Conservation (phyloP, 2,888 invertebrate species). For the Meandrusa payeni region DNA sequence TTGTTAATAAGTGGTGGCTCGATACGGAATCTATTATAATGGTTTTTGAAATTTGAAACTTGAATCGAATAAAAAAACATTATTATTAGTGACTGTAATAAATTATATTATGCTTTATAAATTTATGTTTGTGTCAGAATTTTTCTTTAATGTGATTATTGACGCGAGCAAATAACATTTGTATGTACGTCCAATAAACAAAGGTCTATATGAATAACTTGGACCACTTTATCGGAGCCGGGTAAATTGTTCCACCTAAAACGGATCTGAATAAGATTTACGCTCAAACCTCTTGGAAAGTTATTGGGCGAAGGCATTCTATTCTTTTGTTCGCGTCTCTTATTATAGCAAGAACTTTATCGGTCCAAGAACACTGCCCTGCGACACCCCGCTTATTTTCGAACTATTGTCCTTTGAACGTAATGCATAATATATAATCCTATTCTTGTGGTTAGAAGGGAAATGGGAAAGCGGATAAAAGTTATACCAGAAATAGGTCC, state of each 20-base stretch:
- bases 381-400: constrained; percentile 26
- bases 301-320: constrained; percentile 26
- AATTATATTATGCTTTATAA: no score
- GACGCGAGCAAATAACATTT: constrained; percentile 15
- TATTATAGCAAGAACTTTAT: constrained; percentile 37
- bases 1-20: no score
- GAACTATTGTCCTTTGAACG: constrained; percentile 24
- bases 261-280: constrained; percentile 28
- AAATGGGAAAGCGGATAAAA: constrained; percentile 11
- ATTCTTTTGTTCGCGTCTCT: constrained; percentile 35
- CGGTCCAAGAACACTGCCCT: constrained; percentile 33
- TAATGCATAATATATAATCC: constrained; percentile 21
- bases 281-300: constrained; percentile 26
- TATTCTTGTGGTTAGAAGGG: constrained; percentile 11
- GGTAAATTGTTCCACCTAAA: constrained; percentile 29
- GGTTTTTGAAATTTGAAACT: no score
- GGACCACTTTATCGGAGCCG: constrained; percentile 25
- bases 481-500: not conserved
- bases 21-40: no score
- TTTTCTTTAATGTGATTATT: constrained; percentile 1
- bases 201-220: constrained; percentile 25
- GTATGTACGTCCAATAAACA: constrained; percentile 33
- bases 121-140: not conserved
- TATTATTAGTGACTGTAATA: no score
- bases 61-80: no score